Conservation (phyloP, 1,140 invertebrate genomes). For the Brachionus asplanchnoidis region DNA sequence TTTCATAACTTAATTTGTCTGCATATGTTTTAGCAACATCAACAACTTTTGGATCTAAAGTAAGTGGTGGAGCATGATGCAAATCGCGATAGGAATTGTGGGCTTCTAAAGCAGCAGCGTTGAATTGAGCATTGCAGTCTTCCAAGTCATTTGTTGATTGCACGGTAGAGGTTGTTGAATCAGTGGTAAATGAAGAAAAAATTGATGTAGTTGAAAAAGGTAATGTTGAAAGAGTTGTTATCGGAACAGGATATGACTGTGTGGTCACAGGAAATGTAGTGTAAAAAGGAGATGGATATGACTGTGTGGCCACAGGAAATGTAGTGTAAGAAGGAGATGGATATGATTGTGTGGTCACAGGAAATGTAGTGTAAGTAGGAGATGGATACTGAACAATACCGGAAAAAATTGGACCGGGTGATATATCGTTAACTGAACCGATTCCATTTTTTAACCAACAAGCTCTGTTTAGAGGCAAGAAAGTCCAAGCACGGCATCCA, state of each 20-base stretch:
- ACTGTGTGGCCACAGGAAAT: not conserved
- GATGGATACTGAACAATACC: not conserved
- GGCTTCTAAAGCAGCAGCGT: not conserved
- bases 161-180: not conserved
- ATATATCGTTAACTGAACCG: not conserved
- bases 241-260: not conserved
- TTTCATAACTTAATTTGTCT: not conserved
- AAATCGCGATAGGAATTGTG: not conserved
- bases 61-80: not conserved
- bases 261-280: not conserved
- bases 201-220: not conserved
- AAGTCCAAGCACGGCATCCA: constrained; percentile 2
- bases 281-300: not conserved
- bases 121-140: not conserved
- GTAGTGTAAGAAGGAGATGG: not conserved
- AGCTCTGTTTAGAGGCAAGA: not conserved
- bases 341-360: not conserved
- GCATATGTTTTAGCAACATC: not conserved
- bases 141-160: not conserved
- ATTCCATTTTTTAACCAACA: constrained; percentile 10
- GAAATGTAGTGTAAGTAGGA: not conserved
- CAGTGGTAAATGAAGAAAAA: not conserved
- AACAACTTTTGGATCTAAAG: not conserved
- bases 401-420: not conserved
- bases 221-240: not conserved